Evolutionary conservation across 1,140 invertebrate species (phyloP), one percentile per base, ranked within the genome.

Genomic region (Drosophila asahinai): DNA sequence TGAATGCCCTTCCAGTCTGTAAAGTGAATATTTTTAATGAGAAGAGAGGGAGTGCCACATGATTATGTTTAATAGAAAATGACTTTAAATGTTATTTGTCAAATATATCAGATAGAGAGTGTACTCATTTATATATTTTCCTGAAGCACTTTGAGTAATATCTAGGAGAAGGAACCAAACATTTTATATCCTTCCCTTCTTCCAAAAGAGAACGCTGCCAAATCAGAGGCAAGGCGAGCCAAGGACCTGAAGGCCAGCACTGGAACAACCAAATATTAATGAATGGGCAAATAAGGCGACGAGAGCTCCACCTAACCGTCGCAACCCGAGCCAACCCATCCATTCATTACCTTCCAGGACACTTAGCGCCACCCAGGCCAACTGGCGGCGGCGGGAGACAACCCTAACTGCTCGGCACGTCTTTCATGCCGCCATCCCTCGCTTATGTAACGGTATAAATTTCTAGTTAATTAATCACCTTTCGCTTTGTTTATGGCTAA

Each of bases 381-480:
- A 22, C 19, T 25, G 22, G 22, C 12, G 25, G 48, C 0, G 47
- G 22, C 8, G 27, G 27, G 27, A 30, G 33, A 19, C 48, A 33
- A 19, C 64, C 52, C 51, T 30, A 38, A 14, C 38, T 27, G n/a
- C 6, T 33, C 14, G 47, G 42, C 59, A 74, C 73, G 51, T 73
- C 77, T 52, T 80, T 70, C 36, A 66, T 52, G 60, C 73, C 70
- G 48, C 71, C 38, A 33, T 38, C 45, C 19, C 36, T 51, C 40
- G 73, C 59, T 48, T 77, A 66, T 82, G 60, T 81, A 81, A 73
- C 73, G 80, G 80, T 83, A 83, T 83, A 83, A 83, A 83, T 80
- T 83, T 75, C 81, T 78, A 80, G 81, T 83, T 83, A 83, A 83
- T 83, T 83, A 83, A 83, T 83, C 81, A 83, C 81, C 81, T 83